Base-by-base conservation (phyloP, 2,888 invertebrate species). In the Tenthredo livida region DNA sequence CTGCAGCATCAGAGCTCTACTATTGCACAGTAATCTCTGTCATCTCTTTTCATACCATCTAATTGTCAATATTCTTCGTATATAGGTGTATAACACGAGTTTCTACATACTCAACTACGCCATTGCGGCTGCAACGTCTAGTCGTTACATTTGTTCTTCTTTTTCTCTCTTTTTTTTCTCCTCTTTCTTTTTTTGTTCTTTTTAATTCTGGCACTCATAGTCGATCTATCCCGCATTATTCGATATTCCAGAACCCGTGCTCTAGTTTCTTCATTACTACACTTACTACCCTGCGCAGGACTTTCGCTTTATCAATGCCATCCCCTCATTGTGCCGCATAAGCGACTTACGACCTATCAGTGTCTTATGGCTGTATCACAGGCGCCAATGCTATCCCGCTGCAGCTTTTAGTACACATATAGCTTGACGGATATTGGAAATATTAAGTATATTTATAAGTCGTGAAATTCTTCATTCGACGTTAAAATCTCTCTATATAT, bases 221-320 rank as follows among this genome's bases (percentile, higher is more conserved):
- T 61, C 61, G 61, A 61, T 54, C 61, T 61, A 25, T 67, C 33
- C 33, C 29, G 67, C 67, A 67, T 67, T 67, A 67, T 33, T 54
- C 77, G 77, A 77, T 77, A 77, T 29, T 77, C 29, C 77, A 29
- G 29, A 54, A 73, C 72, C 54, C 4, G 77, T 17, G 77, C 40
- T 77, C 77, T 50, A 77, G 77, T 77, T 77, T 77, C 77, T 43
- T 43, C 29, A 25, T 40, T 43, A 29, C 72, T 21, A 73, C 43
- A 73, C 10, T 43, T 21, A 40, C 77, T 33, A 77, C 77, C 77
- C 70, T 72, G 25, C 25, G 25, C 25, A 43, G 77, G 54, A 77
- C 54, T 77, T 77, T 77, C 77, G 77, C 77, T 77, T 77, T 77
- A 54, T 77, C 77, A 77, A 77, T 54, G 77, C 54, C 77, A 77